Evolutionary conservation across 2,888 invertebrate genomes (phyloP), one percentile per base, ranked within the genome.

Genomic region (Caradrina clavipalpis): DNA sequence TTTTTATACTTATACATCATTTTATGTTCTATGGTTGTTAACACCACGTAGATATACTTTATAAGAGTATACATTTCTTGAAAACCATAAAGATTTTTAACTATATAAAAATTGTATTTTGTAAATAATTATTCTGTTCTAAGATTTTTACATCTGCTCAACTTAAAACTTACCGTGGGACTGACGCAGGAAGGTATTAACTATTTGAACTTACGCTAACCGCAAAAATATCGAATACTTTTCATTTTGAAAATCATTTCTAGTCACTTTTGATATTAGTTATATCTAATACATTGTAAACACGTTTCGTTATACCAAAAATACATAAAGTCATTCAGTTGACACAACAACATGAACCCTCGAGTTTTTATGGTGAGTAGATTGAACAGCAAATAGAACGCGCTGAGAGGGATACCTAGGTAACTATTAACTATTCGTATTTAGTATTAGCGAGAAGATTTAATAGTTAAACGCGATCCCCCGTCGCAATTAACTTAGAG

Each of bases 91-190:
- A 90, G 81, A 90, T 91, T 93, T 94, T 91, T 91, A 91, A 90
- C 91, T 92, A 91, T 88, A 86, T 89, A 89, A 91, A 90, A 80
- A 80, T 76, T 88, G 88, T 93, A 94, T 93, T 93, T 94, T 95
- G 94, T 95, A 95, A 93, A 94, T 94, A 93, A 93, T 90, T 90
- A 91, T 94, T 94, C 91, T 91, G 94, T 94, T 95, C 89, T 95
- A 95, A 95, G 93, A 90, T 92, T 92, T 79, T 92, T 91, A 94
- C 89, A 92, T 95, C 95, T 95, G 96, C 95, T 96, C 96, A 95
- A 95, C 92, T 94, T 93, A 91, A 93, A 93, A 91, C 91, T 93
- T 92, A 91, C 89, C 88, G 91, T 92, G 92, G 91, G 92, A 93
- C 93, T 93, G 92, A 92, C 87, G 83, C 73, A 60, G 63, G 55